A percentile compares a stretch with the other conserved stretches of the same genome.
Conservation (phyloP, 2,888 invertebrate genomes). For the Napeogenes inachia region DNA sequence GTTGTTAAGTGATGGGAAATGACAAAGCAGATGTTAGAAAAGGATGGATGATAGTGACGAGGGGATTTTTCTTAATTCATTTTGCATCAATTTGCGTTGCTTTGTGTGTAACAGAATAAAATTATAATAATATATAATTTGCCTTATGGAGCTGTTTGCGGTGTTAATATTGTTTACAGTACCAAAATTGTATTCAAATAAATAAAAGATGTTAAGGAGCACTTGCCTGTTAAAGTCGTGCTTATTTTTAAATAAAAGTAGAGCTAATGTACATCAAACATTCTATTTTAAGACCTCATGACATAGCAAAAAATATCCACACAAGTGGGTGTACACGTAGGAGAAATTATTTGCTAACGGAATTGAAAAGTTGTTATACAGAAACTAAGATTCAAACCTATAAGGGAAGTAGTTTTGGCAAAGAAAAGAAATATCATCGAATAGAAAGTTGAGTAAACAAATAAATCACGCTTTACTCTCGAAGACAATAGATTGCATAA, state of each 20-base stretch:
- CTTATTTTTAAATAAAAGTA: neutral
- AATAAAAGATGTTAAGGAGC: too few species aligned
- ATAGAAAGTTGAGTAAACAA: neutral
- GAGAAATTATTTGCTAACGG: slow-evolving; percentile 5
- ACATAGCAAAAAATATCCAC: neutral
- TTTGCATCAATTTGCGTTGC: too few species aligned
- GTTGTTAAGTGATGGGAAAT: slow-evolving; percentile 19
- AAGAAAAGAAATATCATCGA: neutral
- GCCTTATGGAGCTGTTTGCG: too few species aligned
- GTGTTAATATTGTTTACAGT: too few species aligned
- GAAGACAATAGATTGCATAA: slow-evolving; percentile 11
- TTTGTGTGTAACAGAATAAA: too few species aligned
- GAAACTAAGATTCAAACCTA: neutral
- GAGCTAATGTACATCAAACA: neutral
- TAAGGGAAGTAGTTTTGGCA: neutral
- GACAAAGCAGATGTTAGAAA: slow-evolving; percentile 42
- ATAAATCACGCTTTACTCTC: neutral
- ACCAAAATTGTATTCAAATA: too few species aligned
- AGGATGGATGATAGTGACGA: slow-evolving; percentile 39
- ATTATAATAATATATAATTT: too few species aligned
- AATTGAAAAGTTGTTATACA: neutral
- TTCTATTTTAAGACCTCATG: slow-evolving; percentile 6
- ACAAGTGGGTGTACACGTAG: neutral
- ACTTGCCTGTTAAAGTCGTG: too few species aligned
- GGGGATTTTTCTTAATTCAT: slow-evolving; percentile 15